Evolutionary conservation across 2,113 vertebrate genomes (phyloP).

Genomic region (Jaculus jaculus): DNA sequence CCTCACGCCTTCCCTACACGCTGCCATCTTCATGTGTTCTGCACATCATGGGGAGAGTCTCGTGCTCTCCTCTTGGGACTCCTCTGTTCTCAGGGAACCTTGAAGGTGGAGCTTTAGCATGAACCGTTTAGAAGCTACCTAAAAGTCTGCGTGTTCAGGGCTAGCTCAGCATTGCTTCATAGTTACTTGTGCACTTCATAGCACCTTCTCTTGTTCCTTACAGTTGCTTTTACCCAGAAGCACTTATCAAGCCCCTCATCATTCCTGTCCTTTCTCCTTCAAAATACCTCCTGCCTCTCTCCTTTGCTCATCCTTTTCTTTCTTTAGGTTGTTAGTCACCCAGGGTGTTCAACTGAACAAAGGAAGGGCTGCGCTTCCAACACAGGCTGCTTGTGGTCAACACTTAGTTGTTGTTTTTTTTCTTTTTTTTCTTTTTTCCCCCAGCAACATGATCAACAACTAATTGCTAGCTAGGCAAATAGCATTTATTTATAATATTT

Average conservation of each 20-base stretch:
- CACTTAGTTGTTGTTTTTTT: background rate
- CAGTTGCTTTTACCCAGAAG: background rate
- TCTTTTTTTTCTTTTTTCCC: too few relatives aligned
- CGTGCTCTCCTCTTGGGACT: background rate
- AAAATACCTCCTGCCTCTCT: background rate
- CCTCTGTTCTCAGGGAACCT: background rate
- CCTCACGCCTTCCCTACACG: background rate
- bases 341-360: conserved; percentile 3
- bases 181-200: background rate
- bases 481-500: conserved; percentile 4
- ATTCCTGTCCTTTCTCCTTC: background rate
- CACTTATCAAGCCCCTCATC: background rate
- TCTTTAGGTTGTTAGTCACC: background rate
- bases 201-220: background rate
- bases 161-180: background rate
- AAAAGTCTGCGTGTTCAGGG: background rate
- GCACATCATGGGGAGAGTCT: background rate
- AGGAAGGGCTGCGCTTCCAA: background rate
- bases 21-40: background rate
- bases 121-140: background rate
- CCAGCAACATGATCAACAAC: background rate
- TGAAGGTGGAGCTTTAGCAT: background rate
- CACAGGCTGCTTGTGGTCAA: background rate
- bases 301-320: background rate
- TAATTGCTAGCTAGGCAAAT: background rate